Evolutionary conservation across 2,888 invertebrate species (phyloP).

Genomic region (Plebejus argus): DNA sequence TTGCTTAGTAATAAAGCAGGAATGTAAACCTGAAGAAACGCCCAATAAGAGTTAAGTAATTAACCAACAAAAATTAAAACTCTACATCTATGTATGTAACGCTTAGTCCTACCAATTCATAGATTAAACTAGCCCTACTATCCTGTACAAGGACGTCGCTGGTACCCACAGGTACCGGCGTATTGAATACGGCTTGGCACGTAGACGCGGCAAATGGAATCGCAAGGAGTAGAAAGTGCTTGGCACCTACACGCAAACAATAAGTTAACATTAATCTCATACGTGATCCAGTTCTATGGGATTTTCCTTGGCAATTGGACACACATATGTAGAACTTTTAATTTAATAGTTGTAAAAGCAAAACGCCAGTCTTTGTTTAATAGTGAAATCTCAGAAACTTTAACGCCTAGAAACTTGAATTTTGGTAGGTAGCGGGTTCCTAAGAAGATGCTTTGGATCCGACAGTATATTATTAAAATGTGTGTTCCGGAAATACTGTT

Average conservation of each 20-base stretch:
- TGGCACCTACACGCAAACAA: slow-evolving; percentile 42
- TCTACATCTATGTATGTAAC: neutral
- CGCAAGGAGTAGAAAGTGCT: slow-evolving; percentile 47
- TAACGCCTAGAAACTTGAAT: neutral
- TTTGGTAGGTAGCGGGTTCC: neutral
- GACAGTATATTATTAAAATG: neutral
- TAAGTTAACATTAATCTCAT: slow-evolving; percentile 34
- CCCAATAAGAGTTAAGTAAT: too few species aligned
- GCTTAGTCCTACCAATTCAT: neutral
- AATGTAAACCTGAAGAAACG: too few species aligned
- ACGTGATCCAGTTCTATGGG: slow-evolving; percentile 34
- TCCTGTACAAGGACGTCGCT: neutral
- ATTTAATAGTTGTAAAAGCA: neutral
- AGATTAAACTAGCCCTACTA: neutral
- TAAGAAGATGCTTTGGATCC: neutral
- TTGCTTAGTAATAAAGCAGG: too few species aligned
- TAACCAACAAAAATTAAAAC: neutral
- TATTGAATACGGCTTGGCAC: slow-evolving; percentile 41
- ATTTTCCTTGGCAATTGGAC: slow-evolving; percentile 21
- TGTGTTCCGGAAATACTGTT: too few species aligned
- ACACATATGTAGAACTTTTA: neutral
- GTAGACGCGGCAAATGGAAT: slow-evolving; percentile 43
- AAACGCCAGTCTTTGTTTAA: neutral
- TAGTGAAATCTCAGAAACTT: neutral
- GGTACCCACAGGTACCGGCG: neutral